A percentile compares a stretch with the other conserved stretches of the same genome.
Conservation (phyloP, 2,888 invertebrate species). For the Scotopteryx bipunctaria region DNA sequence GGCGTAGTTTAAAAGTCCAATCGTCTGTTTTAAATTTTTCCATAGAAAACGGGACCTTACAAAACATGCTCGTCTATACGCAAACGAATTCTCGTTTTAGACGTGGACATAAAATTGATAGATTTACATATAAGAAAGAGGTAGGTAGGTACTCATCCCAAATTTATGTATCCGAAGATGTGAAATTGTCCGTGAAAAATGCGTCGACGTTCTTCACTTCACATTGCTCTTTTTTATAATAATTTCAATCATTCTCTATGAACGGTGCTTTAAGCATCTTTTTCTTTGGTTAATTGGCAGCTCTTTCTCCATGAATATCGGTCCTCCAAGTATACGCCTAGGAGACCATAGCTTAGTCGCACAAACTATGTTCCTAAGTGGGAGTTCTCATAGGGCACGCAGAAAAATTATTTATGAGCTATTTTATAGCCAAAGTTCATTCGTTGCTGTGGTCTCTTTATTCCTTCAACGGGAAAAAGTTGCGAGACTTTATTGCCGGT, state of each 20-base stretch:
- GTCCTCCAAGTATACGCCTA: no score
- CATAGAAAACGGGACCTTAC: slow-evolving; percentile 50
- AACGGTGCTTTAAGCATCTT: no score
- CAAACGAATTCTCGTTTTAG: slow-evolving; percentile 45
- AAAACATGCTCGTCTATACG: slow-evolving; percentile 34
- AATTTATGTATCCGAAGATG: slow-evolving; percentile 57
- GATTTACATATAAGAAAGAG: slow-evolving; percentile 56
- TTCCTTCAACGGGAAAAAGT: slow-evolving; percentile 79
- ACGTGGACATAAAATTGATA: slow-evolving; percentile 49
- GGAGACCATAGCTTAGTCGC: slow-evolving; percentile 4
- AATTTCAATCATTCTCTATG: no score
- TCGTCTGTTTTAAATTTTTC: slow-evolving; percentile 52
- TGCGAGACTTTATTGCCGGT: slow-evolving; percentile 79
- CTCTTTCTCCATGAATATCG: no score
- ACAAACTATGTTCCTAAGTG: slow-evolving; percentile 54
- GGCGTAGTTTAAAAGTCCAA: slow-evolving; percentile 57
- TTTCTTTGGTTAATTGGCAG: no score
- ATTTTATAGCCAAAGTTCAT: slow-evolving; percentile 82
- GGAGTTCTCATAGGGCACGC: slow-evolving; percentile 70
- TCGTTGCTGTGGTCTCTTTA: slow-evolving; percentile 80
- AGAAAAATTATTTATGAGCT: slow-evolving; percentile 78
- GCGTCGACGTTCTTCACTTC: slow-evolving; percentile 37
- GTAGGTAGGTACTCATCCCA: slow-evolving; percentile 33
- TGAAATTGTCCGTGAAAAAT: slow-evolving; percentile 63
- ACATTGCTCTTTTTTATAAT: no score